Base-by-base conservation (phyloP, 1,140 invertebrate species). In the Leptonema lineaticorne region DNA sequence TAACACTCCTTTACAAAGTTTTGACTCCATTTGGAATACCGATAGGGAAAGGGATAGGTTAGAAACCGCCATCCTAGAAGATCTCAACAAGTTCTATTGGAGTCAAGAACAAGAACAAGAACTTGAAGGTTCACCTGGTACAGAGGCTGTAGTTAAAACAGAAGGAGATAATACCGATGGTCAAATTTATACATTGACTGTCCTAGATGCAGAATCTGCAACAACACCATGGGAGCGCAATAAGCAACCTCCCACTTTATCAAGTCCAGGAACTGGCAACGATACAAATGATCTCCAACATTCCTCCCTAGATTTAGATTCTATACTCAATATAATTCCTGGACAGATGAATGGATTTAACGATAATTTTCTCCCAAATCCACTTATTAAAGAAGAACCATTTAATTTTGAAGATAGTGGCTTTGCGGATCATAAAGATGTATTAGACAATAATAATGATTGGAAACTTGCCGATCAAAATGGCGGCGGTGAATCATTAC, bases 71-170 rank as follows among this genome's bases (percentile, higher is more conserved):
- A 88, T 92, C 58, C 79, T 93, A 69, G 91, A 92, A 77, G 91
- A 92, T 76, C 82, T 92, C 28, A 92, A 91, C 76, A 90, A 90
- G 74, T 91, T 88, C 77, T 92, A 89, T 73, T 93, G 91, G 91
- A 87, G 82, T 63, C 85, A 85, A 76, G 85, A 87, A 50, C 81
- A 80, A 53, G 83, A 85, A 63, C 81, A 83, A n/a, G 82, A 79
- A 70, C 77, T 82, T 41, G 76, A 77, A 30, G 76, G 80, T 27
- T 83, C 81, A 74, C 76, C 80, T 26, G 82, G 78, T 73, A 74
- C 78, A 59, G 78, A 81, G 41, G 83, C 78, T 74, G 82, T 78
- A 33, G 83, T 80, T 71, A 84, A 81, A 75, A 75, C 79, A 57
- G 82, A 81, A 69, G 83, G 78, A 74, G 84, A 79, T 74, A 75